Percentiles rank a stretch among this genome's conserved stretches.
Conservation (phyloP, 1,140 invertebrate genomes). For the Bombyx mandarina region DNA sequence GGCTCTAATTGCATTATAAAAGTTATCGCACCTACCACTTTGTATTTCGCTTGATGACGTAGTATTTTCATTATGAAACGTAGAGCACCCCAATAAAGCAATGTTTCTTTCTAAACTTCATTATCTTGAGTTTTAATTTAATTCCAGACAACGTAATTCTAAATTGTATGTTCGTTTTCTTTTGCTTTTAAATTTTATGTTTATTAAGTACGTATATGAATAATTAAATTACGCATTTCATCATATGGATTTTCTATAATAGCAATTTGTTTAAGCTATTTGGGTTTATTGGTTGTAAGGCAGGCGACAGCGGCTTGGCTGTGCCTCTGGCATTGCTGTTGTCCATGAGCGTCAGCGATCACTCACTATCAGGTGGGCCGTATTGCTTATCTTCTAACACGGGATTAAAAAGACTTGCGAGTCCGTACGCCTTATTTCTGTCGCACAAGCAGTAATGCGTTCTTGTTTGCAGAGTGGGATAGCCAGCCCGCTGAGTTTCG, state of each 20-base stretch:
- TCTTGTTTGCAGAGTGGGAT: too few species aligned
- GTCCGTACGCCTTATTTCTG: neutral
- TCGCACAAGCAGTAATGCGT: too few species aligned
- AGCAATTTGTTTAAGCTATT: too few species aligned
- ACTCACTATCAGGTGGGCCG: too few species aligned
- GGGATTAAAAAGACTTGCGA: too few species aligned
- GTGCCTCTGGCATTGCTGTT: too few species aligned
- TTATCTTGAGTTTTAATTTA: constrained; percentile 6
- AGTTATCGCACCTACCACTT: constrained; percentile 13
- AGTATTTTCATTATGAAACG: constrained; percentile 12
- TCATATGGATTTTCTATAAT: too few species aligned
- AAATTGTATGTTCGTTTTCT: neutral
- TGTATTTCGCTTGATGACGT: constrained; percentile 12
- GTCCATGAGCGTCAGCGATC: too few species aligned
- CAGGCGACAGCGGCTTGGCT: too few species aligned
- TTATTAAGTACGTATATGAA: neutral
- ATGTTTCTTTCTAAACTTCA: constrained; percentile 6
- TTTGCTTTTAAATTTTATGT: neutral
- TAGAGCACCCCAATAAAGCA: constrained; percentile 9
- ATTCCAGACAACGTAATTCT: neutral
- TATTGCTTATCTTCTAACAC: too few species aligned
- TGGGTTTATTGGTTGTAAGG: too few species aligned
- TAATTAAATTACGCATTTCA: neutral
- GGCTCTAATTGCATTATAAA: constrained; percentile 21
- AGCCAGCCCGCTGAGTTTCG: too few species aligned